Percentiles rank a stretch among this genome's conserved stretches.
These are phyloP conservation scores for Spilogale gracilis DNA, from an alignment of 2,113 vertebrate species.

Conservation along the genomic window DNA sequence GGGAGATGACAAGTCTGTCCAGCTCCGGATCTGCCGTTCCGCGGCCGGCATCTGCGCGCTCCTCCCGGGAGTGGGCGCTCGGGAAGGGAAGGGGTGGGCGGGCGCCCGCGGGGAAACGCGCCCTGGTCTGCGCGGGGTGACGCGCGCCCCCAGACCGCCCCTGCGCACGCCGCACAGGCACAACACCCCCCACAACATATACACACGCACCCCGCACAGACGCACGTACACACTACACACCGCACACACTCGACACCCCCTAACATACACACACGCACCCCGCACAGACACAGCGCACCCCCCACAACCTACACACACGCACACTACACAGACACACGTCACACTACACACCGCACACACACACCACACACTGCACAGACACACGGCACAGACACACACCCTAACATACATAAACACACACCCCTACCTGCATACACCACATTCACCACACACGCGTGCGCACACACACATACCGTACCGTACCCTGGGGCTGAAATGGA, in stretches of 20 bases:
- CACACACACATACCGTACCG: neutral
- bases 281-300: neutral
- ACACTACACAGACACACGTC: neutral
- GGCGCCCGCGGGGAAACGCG: neutral
- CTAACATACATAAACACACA: neutral
- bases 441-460: neutral
- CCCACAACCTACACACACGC: neutral
- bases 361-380: neutral
- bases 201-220: neutral
- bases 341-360: neutral
- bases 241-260: neutral
- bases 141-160: too few species aligned
- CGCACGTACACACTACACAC: neutral
- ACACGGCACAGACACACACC: too few species aligned
- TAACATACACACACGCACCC: neutral
- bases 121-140: too few species aligned
- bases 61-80: fast-evolving
- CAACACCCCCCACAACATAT: too few species aligned
- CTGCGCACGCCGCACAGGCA: neutral
- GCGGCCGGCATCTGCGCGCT: fast-evolving
- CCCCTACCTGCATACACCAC: neutral
- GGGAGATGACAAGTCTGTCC: neutral
- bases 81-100: neutral
- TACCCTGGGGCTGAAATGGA: neutral
- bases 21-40: neutral